Percentiles rank a stretch among this genome's conserved stretches.
phyloP scores from a whole-genome alignment of 2,888 invertebrate species.

The Acanthopleura granulata region DNA sequence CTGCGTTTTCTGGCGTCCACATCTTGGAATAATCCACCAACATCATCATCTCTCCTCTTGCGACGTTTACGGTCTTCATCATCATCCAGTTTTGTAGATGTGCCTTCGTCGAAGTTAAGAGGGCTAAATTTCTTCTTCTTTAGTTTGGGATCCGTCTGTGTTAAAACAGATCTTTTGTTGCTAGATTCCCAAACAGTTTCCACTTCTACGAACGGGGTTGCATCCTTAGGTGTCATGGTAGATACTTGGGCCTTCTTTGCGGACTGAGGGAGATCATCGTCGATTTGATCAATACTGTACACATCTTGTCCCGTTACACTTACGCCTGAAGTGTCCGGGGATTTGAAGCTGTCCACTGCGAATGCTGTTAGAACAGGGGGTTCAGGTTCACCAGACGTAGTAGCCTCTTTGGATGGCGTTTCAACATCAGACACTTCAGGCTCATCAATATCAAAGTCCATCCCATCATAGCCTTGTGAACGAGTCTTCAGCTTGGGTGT shows the following conservation, averaged over 20 bases:
- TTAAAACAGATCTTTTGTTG: conserved; percentile 58
- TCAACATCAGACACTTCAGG: neutral
- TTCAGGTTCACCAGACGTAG: neutral
- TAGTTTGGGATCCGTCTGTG: conserved; percentile 60
- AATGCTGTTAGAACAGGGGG: conserved; percentile 6
- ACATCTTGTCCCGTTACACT: conserved; percentile 31
- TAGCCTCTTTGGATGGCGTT: neutral
- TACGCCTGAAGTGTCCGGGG: neutral
- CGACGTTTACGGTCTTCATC: conserved; percentile 41
- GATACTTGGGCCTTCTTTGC: conserved; percentile 17
- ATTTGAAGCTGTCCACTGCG: neutral
- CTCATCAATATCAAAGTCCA: conserved; percentile 13
- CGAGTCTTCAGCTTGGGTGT: neutral
- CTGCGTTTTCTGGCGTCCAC: conserved; percentile 55
- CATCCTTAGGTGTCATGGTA: conserved; percentile 4
- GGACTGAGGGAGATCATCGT: conserved; percentile 26
- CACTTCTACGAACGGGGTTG: conserved; percentile 56
- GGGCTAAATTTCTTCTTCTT: conserved; percentile 63
- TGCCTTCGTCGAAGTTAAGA: conserved; percentile 46
- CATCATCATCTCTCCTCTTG: conserved; percentile 46
- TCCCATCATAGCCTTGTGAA: conserved; percentile 13
- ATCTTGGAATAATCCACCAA: conserved; percentile 56
- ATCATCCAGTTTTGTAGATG: conserved; percentile 47
- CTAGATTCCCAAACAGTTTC: conserved; percentile 55
- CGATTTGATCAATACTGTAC: conserved; percentile 50